A percentile compares a stretch with the other conserved stretches of the same genome.
Conservation (phyloP, 1,140 invertebrate genomes). For the Harpegnathos saltator region DNA sequence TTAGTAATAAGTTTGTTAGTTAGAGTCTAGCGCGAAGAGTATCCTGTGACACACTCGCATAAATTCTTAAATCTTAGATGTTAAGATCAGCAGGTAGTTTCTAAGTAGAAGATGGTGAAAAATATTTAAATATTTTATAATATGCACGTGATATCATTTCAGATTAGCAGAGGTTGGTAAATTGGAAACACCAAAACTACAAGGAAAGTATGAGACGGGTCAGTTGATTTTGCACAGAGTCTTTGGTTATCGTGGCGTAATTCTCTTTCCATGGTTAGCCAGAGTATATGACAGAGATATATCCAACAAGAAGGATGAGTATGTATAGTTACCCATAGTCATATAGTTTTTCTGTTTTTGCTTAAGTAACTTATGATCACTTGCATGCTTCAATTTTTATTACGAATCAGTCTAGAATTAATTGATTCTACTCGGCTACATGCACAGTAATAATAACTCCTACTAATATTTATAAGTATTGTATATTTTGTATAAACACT, state of each 20-base stretch:
- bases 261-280: constrained; percentile 98
- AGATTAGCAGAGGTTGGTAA: constrained; percentile 93
- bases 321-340: constrained; percentile 66
- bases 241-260: constrained; percentile 98
- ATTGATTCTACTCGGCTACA: neutral
- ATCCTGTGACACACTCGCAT: too few species aligned
- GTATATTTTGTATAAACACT: constrained; percentile 59
- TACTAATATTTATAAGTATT: too few species aligned
- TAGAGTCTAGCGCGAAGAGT: too few species aligned
- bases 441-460: neutral
- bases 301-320: constrained; percentile 86
- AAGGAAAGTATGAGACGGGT: constrained; percentile 97
- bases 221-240: constrained; percentile 97
- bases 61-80: too few species aligned
- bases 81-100: too few species aligned
- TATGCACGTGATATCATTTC: constrained; percentile 29
- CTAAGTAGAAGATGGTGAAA: constrained; percentile 45
- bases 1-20: too few species aligned
- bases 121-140: constrained; percentile 14
- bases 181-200: constrained; percentile 92
- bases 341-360: neutral
- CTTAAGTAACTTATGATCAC: constrained; percentile 21
- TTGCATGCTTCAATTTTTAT: neutral
- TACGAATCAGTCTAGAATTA: neutral
- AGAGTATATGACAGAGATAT: constrained; percentile 97